phyloP scores from a whole-genome alignment of 2,797 vertebrate genomes.

The Sebastes nivosus region DNA sequence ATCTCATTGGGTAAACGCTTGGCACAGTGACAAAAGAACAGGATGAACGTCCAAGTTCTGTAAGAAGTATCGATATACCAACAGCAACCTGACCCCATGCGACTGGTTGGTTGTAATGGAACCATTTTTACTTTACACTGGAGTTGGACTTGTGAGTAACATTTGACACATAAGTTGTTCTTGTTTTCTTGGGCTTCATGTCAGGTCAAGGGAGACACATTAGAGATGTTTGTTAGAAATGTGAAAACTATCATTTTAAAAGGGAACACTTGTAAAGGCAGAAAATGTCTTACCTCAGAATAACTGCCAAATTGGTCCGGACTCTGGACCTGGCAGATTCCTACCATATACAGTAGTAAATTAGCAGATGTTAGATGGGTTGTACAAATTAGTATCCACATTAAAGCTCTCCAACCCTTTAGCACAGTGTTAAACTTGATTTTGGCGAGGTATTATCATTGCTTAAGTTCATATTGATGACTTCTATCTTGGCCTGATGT shows the following conservation, averaged over 20 bases:
- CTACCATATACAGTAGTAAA: not conserved
- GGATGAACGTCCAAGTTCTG: constrained; percentile 67
- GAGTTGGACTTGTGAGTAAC: constrained; percentile 17
- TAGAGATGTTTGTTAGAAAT: constrained; percentile 4
- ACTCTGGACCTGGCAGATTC: not conserved
- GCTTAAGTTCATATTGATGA: constrained; percentile 15
- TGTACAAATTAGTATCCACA: constrained; percentile 2
- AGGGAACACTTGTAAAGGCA: not conserved
- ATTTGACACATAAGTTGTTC: not conserved
- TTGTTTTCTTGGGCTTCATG: not conserved
- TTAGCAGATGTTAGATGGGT: constrained; percentile 10
- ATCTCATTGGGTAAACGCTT: constrained; percentile 81
- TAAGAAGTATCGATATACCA: constrained; percentile 65
- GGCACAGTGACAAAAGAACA: constrained; percentile 75
- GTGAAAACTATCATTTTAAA: not conserved
- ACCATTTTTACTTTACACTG: constrained; percentile 22
- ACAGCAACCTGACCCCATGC: constrained; percentile 56
- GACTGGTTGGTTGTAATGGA: constrained; percentile 31
- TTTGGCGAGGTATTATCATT: constrained; percentile 15
- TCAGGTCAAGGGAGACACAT: not conserved
- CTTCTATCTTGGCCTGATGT: constrained; percentile 9
- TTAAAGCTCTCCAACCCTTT: constrained; percentile 12
- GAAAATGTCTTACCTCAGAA: not conserved
- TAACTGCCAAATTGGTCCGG: not conserved
- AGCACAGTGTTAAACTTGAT: constrained; percentile 10